Conservation (phyloP, 2,113 vertebrate genomes). For the Bos taurus region ARS-UCD2.0 NC_037330.1:25024501-25025000, state of each 20-base stretch:
- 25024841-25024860: background rate
- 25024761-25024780: background rate
- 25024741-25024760: background rate
- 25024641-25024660: background rate
- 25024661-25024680: background rate
- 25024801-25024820: background rate
- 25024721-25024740: background rate
- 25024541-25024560: background rate
- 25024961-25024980: background rate
- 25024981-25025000: no score
- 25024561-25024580: background rate
- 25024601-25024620: background rate
- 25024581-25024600: background rate
- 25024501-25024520: background rate
- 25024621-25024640: background rate
- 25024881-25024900: background rate
- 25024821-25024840: background rate
- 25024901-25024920: background rate
- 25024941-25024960: background rate
- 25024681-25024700: background rate
- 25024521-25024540: background rate
- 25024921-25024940: background rate
- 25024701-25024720: background rate
- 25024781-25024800: background rate
- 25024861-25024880: background rate